phyloP scores from a whole-genome alignment of 2,113 vertebrate species.

The Puntigrus tetrazona region DNA sequence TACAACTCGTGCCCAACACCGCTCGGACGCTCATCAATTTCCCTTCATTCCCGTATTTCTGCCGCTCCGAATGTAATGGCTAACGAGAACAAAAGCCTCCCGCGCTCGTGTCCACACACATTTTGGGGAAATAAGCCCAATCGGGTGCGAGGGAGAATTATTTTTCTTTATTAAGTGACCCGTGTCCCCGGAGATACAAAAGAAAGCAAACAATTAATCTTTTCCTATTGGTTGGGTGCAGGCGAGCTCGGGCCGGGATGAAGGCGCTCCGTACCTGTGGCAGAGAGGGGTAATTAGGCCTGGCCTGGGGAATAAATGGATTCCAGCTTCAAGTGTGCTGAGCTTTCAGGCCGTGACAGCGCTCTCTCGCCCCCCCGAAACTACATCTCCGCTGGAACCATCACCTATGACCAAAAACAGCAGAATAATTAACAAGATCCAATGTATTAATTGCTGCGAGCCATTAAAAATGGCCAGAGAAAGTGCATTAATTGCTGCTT shows the following conservation, averaged over 20 bases:
- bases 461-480: slow-evolving; percentile 86
- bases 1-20: slow-evolving; percentile 76
- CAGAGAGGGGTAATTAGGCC: slow-evolving; percentile 86
- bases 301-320: slow-evolving; percentile 83
- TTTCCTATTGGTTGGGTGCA: slow-evolving; percentile 83
- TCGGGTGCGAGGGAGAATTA: slow-evolving; percentile 89
- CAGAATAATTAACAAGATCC: slow-evolving; percentile 87
- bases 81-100: slow-evolving; percentile 74
- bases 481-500: slow-evolving; percentile 88
- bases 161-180: slow-evolving; percentile 99
- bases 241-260: slow-evolving; percentile 76
- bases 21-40: slow-evolving; percentile 72
- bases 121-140: slow-evolving; percentile 82
- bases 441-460: slow-evolving; percentile 86
- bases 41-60: slow-evolving; percentile 62
- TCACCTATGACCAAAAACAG: slow-evolving; percentile 76
- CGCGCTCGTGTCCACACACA: slow-evolving; percentile 65
- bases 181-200: slow-evolving; percentile 87
- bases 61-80: slow-evolving; percentile 65
- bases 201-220: slow-evolving; percentile 99
- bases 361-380: slow-evolving; percentile 66
- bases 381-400: slow-evolving; percentile 72
- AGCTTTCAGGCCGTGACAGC: slow-evolving; percentile 77
- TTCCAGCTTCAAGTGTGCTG: slow-evolving; percentile 78
- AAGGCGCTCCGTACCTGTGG: slow-evolving; percentile 74